phyloP scores from a whole-genome alignment of 2,113 vertebrate species.

The Sphaerodactylus townsendi region DNA sequence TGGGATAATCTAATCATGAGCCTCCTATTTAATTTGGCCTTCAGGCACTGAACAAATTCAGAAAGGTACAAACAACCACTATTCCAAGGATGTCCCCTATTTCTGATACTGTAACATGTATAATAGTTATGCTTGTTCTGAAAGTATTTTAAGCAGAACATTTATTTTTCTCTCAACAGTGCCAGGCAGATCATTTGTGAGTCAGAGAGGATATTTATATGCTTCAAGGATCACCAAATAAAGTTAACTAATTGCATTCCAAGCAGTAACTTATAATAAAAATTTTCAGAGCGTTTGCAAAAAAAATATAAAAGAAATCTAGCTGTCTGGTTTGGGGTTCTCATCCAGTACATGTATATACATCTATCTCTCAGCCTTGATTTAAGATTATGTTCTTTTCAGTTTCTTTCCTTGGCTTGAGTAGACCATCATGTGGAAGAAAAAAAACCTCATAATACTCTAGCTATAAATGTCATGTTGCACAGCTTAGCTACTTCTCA shows the following conservation, averaged over 20 bases:
- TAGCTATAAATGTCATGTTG: constrained; percentile 4
- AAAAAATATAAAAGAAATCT: constrained; percentile 25
- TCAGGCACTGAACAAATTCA: not conserved
- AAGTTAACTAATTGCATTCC: constrained; percentile 34
- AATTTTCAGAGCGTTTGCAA: not conserved
- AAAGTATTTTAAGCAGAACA: not conserved
- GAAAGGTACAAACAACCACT: not conserved
- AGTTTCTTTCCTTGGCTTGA: constrained; percentile 13
- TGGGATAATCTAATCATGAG: too few relatives aligned
- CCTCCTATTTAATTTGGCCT: not conserved
- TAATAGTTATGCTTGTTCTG: fast-evolving
- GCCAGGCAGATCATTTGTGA: not conserved
- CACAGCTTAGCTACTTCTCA: not conserved
- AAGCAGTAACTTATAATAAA: constrained; percentile 5
- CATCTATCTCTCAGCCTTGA: not conserved
- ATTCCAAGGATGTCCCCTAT: not conserved
- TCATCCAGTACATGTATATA: not conserved
- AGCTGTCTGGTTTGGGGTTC: not conserved
- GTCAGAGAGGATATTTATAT: not conserved
- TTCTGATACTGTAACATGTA: not conserved
- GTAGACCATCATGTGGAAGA: constrained; percentile 1
- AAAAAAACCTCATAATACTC: not conserved
- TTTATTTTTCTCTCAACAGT: not conserved
- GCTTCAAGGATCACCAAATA: constrained; percentile 17
- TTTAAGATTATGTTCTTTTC: constrained; percentile 25